phyloP scores from a whole-genome alignment of 2,888 invertebrate genomes.

The Sinotaia quadrata region DNA sequence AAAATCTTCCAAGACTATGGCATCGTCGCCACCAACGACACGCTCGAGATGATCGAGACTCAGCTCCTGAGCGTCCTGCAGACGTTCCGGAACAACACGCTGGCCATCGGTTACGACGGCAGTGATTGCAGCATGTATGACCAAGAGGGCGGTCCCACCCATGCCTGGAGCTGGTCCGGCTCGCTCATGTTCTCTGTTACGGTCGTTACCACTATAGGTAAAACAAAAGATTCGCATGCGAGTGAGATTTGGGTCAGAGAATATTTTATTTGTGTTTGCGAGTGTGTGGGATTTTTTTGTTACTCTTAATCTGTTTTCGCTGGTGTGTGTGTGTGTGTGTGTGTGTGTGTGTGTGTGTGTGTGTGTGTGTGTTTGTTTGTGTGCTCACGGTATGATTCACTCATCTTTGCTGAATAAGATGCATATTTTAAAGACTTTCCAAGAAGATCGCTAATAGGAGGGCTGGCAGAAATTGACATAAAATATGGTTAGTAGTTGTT shows the following conservation, averaged over 20 bases:
- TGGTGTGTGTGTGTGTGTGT: background rate
- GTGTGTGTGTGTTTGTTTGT: conserved; percentile 2
- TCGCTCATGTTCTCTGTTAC: conserved; percentile 71
- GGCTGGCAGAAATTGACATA: no score
- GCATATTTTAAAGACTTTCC: no score
- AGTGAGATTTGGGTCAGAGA: background rate
- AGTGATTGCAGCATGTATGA: conserved; percentile 65
- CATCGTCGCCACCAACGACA: conserved; percentile 46
- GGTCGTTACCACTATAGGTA: conserved; percentile 71
- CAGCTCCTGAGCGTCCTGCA: conserved; percentile 60
- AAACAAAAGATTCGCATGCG: conserved; percentile 29
- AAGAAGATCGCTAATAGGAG: no score
- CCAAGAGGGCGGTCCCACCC: conserved; percentile 58
- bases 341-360: conserved; percentile 1
- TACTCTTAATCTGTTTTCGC: background rate
- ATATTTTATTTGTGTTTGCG: no score
- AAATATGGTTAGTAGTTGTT: no score
- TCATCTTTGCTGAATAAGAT: no score
- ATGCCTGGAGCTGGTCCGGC: conserved; percentile 69
- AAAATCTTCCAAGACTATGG: conserved; percentile 54
- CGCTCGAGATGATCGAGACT: conserved; percentile 57
- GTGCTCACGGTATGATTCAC: no score
- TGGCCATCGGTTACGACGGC: conserved; percentile 68
- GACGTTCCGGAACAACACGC: conserved; percentile 64
- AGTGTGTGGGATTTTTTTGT: no score